Conservation (phyloP, 1,140 invertebrate genomes). For the Neodiprion fabricii region DNA sequence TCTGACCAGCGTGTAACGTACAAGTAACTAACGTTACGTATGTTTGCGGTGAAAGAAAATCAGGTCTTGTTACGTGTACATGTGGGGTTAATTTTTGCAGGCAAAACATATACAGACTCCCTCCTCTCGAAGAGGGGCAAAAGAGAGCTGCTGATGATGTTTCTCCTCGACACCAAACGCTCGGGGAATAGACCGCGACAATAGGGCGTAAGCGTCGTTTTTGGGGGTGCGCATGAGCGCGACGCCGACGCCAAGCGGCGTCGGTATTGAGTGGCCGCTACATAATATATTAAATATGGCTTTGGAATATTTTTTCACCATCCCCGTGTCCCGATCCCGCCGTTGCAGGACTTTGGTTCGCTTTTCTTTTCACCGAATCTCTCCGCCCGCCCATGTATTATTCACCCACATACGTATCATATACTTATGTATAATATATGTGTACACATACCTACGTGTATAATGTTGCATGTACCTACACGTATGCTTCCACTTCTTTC, state of each 20-base stretch:
- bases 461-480: too few species aligned
- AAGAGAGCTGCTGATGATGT: neutral
- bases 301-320: neutral
- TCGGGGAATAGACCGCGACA: neutral
- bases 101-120: neutral
- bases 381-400: too few species aligned
- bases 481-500: too few species aligned
- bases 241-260: conserved; percentile 20
- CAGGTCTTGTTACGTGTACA: neutral
- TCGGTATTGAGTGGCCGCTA: conserved; percentile 36
- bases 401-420: too few species aligned
- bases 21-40: neutral
- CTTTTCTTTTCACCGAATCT: too few species aligned
- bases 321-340: too few species aligned
- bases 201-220: conserved; percentile 30
- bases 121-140: neutral
- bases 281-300: conserved; percentile 22
- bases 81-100: neutral
- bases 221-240: conserved; percentile 36
- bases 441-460: too few species aligned
- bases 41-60: neutral
- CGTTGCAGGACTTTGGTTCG: too few species aligned
- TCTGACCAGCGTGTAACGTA: neutral
- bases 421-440: too few species aligned
- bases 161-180: neutral